These are phyloP conservation scores for Cyprinodon tularosa DNA, from an alignment of 2,113 vertebrate genomes.

Conservation along the genomic window DNA sequence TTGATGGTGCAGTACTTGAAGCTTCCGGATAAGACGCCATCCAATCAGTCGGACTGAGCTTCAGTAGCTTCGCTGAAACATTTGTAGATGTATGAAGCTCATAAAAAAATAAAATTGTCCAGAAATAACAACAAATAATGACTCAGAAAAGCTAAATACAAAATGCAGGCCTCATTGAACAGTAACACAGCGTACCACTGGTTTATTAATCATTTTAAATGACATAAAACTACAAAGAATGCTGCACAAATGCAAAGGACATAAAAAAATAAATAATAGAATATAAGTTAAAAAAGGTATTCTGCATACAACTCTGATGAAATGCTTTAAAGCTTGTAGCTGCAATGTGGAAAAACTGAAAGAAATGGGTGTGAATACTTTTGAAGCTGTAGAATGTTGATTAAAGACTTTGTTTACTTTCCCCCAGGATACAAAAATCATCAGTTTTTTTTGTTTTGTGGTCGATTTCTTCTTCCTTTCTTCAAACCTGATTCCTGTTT, in stretches of 20 bases:
- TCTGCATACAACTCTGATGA: not conserved
- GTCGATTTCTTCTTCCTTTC: not conserved
- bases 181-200: too few species aligned
- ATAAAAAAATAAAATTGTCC: too few species aligned
- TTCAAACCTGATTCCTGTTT: conserved; percentile 8
- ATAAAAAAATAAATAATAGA: too few species aligned
- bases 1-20: too few species aligned
- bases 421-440: not conserved
- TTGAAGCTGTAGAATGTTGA: not conserved
- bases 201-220: too few species aligned
- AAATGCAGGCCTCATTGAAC: not conserved
- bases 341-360: not conserved
- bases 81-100: not conserved
- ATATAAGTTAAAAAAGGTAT: too few species aligned
- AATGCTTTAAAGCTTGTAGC: not conserved
- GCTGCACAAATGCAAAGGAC: too few species aligned
- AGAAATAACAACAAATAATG: not conserved
- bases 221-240: too few species aligned
- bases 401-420: not conserved
- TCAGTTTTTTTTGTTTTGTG: not conserved
- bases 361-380: not conserved
- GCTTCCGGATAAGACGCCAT: too few species aligned
- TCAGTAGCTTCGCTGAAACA: too few species aligned
- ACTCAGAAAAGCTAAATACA: not conserved
- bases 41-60: too few species aligned